These are phyloP conservation scores for Nasua narica DNA, from an alignment of 2,797 vertebrate species.

Conservation along the genomic window DNA sequence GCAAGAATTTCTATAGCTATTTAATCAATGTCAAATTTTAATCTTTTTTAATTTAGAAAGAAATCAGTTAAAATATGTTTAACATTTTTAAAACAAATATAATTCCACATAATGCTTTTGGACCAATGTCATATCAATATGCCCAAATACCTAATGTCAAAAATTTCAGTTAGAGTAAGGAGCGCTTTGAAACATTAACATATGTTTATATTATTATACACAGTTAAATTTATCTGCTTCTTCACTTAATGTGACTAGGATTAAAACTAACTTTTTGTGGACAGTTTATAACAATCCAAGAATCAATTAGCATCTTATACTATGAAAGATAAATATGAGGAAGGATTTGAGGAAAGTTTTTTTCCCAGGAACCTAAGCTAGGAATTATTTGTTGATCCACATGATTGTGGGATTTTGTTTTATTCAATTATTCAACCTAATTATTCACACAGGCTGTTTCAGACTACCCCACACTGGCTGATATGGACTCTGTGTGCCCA, in stretches of 20 bases:
- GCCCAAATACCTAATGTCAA: not conserved
- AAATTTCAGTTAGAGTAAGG: not conserved
- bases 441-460: conserved; percentile 45
- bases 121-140: not conserved
- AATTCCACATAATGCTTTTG: not conserved
- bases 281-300: not conserved
- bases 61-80: not conserved
- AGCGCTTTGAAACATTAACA: not conserved
- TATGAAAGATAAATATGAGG: not conserved
- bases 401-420: conserved; percentile 31
- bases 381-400: not conserved
- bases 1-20: not conserved
- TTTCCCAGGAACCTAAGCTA: not conserved
- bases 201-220: not conserved
- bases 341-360: not conserved
- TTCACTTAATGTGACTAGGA: not conserved
- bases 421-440: conserved; percentile 51
- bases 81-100: not conserved
- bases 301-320: not conserved
- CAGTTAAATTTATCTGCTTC: not conserved
- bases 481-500: not conserved
- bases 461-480: not conserved
- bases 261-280: not conserved
- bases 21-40: not conserved
- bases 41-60: conserved; percentile 16